Percentiles rank a stretch among this genome's conserved stretches.
These are phyloP conservation scores for Pedionomus torquatus DNA, from an alignment of 2,113 vertebrate species.

Conservation along the genomic window DNA sequence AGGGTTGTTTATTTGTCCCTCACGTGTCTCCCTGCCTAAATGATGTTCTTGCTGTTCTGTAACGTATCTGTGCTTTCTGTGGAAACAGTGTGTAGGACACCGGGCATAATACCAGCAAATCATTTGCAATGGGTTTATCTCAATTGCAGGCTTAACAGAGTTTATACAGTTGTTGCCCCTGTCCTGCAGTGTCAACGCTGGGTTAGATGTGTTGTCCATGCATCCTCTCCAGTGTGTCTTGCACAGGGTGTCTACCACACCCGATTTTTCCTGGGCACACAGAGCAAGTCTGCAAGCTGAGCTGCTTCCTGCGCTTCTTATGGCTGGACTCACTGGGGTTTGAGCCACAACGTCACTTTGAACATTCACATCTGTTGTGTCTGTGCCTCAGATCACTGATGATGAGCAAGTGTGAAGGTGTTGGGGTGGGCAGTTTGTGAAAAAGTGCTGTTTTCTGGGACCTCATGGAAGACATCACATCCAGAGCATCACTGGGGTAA, in stretches of 20 bases:
- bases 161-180: neutral
- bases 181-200: neutral
- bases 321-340: neutral
- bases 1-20: neutral
- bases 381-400: neutral
- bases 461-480: neutral
- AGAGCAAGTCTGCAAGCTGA: neutral
- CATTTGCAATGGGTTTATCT: neutral
- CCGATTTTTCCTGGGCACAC: fast-evolving
- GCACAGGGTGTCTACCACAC: fast-evolving
- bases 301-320: neutral
- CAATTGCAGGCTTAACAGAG: neutral
- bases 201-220: neutral
- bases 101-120: neutral
- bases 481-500: neutral
- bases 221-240: neutral
- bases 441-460: neutral
- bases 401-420: neutral
- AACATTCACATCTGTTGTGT: fast-evolving
- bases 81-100: neutral
- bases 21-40: neutral
- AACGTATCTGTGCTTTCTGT: neutral
- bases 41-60: neutral
- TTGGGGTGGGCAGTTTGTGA: neutral
- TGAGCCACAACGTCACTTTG: neutral